Percentiles rank a stretch among this genome's conserved stretches.
These are phyloP conservation scores for Chrysaora quinquecirrha DNA, from an alignment of 30 jellyfish, hydroid and myxozoan genomes.

Conservation along the genomic window DNA sequence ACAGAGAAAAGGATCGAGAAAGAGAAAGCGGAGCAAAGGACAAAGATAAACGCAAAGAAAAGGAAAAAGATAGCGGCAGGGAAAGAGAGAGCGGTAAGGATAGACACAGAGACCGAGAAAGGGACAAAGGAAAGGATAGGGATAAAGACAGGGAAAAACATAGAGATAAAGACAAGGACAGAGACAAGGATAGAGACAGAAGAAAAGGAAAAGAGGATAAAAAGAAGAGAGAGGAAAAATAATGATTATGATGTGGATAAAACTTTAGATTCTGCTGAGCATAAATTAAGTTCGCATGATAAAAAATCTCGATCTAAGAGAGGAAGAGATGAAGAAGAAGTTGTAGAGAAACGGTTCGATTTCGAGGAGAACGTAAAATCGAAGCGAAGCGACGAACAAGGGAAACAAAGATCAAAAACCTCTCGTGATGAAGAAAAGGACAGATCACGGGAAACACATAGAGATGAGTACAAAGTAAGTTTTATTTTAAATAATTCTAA, in stretches of 20 bases:
- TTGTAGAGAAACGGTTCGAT: not conserved
- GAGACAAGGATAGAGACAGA: not conserved
- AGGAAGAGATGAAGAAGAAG: not conserved
- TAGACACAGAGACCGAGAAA: slow-evolving; percentile 3
- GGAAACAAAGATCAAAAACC: not conserved
- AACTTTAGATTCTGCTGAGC: too few relatives aligned
- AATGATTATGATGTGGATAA: not conserved
- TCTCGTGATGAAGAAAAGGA: slow-evolving; percentile 7
- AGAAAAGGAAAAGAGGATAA: not conserved
- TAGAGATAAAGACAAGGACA: not conserved
- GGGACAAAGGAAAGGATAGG: not conserved
- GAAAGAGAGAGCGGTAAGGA: not conserved
- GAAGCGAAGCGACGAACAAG: not conserved
- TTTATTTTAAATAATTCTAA: too few relatives aligned
- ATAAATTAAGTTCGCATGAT: not conserved
- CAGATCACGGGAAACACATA: not conserved
- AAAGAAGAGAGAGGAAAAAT: not conserved
- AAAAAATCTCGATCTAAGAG: not conserved
- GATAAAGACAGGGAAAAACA: not conserved
- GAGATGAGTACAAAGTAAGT: too few relatives aligned
- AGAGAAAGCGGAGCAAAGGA: not conserved
- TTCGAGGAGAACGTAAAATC: not conserved
- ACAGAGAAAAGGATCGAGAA: slow-evolving; percentile 30
- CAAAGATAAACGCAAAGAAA: slow-evolving; percentile 16
- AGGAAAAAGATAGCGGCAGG: slow-evolving; percentile 5